phyloP scores from a whole-genome alignment of 2,113 vertebrate species.

The Callipepla squamata region DNA sequence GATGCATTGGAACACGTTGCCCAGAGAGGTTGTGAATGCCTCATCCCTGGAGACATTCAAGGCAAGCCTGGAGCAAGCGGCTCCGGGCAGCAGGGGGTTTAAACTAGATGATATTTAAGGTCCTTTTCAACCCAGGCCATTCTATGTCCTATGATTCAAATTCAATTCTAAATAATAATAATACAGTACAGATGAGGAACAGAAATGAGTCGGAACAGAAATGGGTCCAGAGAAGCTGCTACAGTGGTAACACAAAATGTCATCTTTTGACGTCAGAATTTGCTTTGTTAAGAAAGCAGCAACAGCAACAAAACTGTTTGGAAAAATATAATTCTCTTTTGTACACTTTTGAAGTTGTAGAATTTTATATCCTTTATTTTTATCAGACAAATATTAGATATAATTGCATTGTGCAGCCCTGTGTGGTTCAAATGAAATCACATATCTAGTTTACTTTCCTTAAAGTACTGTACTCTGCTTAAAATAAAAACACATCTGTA shows the following conservation, averaged over 20 bases:
- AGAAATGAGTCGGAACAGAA: neutral
- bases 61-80: too few species aligned
- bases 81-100: too few species aligned
- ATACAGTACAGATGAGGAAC: neutral
- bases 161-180: neutral
- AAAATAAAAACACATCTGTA: neutral
- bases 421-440: neutral
- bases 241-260: neutral
- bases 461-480: neutral
- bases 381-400: neutral
- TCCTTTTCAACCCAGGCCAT: too few species aligned
- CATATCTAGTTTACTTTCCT: neutral
- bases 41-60: too few species aligned
- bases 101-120: too few species aligned
- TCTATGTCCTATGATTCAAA: too few species aligned
- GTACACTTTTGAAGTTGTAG: neutral
- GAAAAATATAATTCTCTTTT: neutral
- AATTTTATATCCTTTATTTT: neutral
- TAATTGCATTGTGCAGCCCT: neutral
- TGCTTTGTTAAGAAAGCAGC: neutral
- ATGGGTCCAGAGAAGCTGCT: neutral
- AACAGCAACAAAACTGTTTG: neutral
- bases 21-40: too few species aligned
- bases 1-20: too few species aligned
- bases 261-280: neutral